A percentile compares a stretch with the other conserved stretches of the same genome.
These are phyloP conservation scores for Pristionchus mayeri DNA, from an alignment of 2,888 invertebrate genomes.

Conservation along the genomic window DNA sequence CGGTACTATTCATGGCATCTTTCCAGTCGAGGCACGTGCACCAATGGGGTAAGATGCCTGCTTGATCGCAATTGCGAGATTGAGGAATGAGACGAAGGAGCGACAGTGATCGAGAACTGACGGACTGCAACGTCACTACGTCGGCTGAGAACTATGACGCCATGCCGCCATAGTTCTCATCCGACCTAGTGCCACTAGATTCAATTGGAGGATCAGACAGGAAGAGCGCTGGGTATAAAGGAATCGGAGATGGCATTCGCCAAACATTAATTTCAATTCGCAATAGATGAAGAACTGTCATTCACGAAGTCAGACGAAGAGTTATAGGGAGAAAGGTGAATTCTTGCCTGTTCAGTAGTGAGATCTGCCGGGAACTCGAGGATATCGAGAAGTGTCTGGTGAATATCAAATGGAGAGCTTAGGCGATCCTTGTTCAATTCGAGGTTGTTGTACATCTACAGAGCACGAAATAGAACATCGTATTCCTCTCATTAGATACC, in stretches of 20 bases:
- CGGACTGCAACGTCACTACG: too few relatives aligned
- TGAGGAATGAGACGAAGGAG: constrained; percentile 37
- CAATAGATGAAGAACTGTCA: too few relatives aligned
- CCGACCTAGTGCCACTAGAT: too few relatives aligned
- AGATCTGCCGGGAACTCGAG: not conserved
- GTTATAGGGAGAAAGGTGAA: too few relatives aligned
- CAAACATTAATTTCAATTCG: too few relatives aligned
- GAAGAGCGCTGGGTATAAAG: too few relatives aligned
- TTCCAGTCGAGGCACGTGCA: constrained; percentile 46
- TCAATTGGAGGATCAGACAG: too few relatives aligned
- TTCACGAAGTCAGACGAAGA: too few relatives aligned
- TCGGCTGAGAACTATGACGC: too few relatives aligned
- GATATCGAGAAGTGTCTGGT: constrained; percentile 39
- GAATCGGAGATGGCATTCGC: too few relatives aligned
- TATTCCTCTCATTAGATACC: not conserved
- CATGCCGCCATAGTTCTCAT: too few relatives aligned
- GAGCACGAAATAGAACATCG: too few relatives aligned
- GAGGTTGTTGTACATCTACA: constrained; percentile 1
- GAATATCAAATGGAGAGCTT: constrained; percentile 41
- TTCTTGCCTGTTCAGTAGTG: not conserved
- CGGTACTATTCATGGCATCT: not conserved
- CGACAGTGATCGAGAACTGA: not conserved
- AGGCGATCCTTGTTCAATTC: constrained; percentile 26
- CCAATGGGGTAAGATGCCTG: constrained; percentile 37
- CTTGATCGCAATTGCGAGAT: not conserved